Evolutionary conservation across 2,797 vertebrate species (phyloP), one percentile per base, ranked within the genome.

Genomic region (Avahi laniger): DNA sequence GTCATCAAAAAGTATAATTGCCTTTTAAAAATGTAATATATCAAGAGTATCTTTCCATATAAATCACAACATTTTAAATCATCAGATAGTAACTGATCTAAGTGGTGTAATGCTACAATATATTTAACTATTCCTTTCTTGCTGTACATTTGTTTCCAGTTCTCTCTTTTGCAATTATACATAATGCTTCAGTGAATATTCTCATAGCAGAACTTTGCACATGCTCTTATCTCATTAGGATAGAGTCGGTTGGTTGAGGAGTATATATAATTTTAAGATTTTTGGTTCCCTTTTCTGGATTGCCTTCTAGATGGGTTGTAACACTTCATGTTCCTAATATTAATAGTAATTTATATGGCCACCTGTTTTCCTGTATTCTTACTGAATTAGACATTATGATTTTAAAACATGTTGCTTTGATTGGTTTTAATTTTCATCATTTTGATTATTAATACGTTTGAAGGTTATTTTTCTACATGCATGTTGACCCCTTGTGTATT

Each of bases 21-120:
- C 46, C 50, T 65, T 87, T 87, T 38, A 1, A 41, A 82, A 92
- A 76, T 63, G 63, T 59, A 59, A 38, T 61, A 50, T 54, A 54
- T 85, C 30, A 94, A 86, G 59, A 48, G 30, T 87, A 30, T 52
- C 24, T 95, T 87, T 82, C 15, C 30, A 67, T 15, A 50, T 76
- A 91, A 92, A 80, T 52, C 12, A 86, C 41, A 88, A 22, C 38
- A 86, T 89, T 92, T 91, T 18, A 93, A 89, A 76, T 83, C 17
- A 75, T 63, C 33, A 84, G 28, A n/a, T 93, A 70, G 30, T 90
- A 86, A 76, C 20, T 84, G 52, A 54, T 46, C 33, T 46, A 84
- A 1, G 46, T 9, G 61, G 2, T 91, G 70, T 26, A 75, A 87
- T 96, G 69, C 69, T 94, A 0, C 86, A 90, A 72, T 95, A 24